phyloP scores from a whole-genome alignment of 2,113 vertebrate genomes.

The Neogobius melanostomus region DNA sequence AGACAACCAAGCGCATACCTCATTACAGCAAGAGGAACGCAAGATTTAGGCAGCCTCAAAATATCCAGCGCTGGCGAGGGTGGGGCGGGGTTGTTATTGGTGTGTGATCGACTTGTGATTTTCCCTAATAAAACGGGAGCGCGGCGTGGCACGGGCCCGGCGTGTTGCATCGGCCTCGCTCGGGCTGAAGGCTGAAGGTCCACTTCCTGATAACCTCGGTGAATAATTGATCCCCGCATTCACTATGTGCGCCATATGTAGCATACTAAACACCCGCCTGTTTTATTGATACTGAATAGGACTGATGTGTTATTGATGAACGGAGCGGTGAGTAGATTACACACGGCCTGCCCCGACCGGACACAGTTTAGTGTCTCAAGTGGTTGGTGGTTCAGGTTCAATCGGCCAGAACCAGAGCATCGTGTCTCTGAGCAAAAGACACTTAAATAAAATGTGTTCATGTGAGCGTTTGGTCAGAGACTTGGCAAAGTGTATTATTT shows the following conservation, averaged over 20 bases:
- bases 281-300: slow-evolving; percentile 57
- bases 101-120: too few relatives aligned
- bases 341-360: too few relatives aligned
- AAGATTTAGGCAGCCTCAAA: slow-evolving; percentile 18
- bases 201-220: slow-evolving; percentile 29
- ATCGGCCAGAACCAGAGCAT: too few relatives aligned
- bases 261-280: slow-evolving; percentile 64
- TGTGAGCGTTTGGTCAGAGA: too few relatives aligned
- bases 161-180: slow-evolving; percentile 43
- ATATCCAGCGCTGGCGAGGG: neutral
- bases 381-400: too few relatives aligned
- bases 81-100: neutral
- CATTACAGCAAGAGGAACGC: slow-evolving; percentile 28
- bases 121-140: neutral
- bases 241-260: slow-evolving; percentile 49
- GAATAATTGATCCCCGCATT: slow-evolving; percentile 64
- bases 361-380: too few relatives aligned
- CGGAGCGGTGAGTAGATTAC: slow-evolving; percentile 16
- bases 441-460: too few relatives aligned
- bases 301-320: slow-evolving; percentile 35
- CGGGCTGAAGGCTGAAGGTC: neutral
- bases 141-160: neutral
- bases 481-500: too few relatives aligned
- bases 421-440: too few relatives aligned
- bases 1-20: neutral